These are phyloP conservation scores for Mus caroli DNA, from an alignment of 2,797 vertebrate species.

Conservation along the genomic window DNA sequence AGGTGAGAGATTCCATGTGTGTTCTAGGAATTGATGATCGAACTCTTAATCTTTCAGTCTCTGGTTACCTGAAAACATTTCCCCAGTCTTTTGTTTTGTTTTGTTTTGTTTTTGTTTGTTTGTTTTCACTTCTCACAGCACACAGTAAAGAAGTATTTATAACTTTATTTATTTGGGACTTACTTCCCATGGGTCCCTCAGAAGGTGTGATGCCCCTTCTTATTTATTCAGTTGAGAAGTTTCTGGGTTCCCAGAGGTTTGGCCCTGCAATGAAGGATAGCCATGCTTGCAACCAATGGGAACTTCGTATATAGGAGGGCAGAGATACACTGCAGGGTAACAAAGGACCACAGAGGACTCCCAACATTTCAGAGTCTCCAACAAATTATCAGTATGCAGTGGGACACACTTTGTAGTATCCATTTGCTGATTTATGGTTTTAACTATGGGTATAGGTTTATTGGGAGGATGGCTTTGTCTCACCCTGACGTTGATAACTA, in stretches of 20 bases:
- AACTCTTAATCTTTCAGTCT: background rate
- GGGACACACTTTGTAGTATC: background rate
- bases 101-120: background rate
- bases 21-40: background rate
- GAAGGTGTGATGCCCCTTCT: conserved; percentile 36
- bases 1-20: background rate
- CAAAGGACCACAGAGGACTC: background rate
- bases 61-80: background rate
- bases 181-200: background rate
- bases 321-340: background rate
- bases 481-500: background rate
- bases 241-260: conserved; percentile 39
- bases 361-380: background rate
- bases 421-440: background rate
- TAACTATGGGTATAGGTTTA: background rate
- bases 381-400: background rate
- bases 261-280: background rate
- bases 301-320: background rate
- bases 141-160: background rate
- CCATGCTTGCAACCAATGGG: background rate
- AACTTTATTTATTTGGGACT: background rate
- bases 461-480: background rate
- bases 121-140: background rate
- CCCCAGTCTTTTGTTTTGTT: background rate
- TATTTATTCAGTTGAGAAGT: conserved; percentile 58